Evolutionary conservation across 2,797 vertebrate genomes (phyloP).

Genomic region (Danio albolineatus): DNA sequence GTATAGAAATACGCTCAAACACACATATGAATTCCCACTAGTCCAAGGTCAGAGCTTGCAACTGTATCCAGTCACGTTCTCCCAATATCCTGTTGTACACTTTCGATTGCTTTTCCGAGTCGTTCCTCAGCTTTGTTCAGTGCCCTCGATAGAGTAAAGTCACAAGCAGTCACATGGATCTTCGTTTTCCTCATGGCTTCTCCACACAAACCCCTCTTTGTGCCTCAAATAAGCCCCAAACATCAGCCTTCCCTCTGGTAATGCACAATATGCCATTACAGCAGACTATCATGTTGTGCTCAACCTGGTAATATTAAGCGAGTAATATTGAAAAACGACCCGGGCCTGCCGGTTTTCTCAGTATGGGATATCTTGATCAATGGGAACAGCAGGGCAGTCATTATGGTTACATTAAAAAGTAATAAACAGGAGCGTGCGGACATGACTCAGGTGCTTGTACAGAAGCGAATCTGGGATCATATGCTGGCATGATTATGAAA

Average conservation of each 20-base stretch:
- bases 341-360: background rate
- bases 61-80: conserved; percentile 39
- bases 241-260: conserved; percentile 17
- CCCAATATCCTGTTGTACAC: conserved; percentile 53
- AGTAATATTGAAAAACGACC: conserved; percentile 54
- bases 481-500: conserved; percentile 49
- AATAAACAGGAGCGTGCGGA: conserved; percentile 56
- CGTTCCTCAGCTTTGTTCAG: conserved; percentile 53
- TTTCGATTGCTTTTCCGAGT: conserved; percentile 66
- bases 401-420: conserved; percentile 63
- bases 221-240: conserved; percentile 1
- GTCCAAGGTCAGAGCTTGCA: conserved; percentile 45
- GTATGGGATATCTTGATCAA: conserved; percentile 53
- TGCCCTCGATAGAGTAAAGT: conserved; percentile 29
- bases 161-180: conserved; percentile 16
- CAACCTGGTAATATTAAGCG: conserved; percentile 16
- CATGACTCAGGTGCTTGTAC: conserved; percentile 43
- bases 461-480: conserved; percentile 41
- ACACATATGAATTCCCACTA: conserved; percentile 4
- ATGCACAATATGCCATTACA: conserved; percentile 32
- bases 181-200: conserved; percentile 11
- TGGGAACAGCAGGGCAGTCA: conserved; percentile 44
- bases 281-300: conserved; percentile 17
- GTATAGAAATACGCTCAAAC: conserved; percentile 5
- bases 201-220: background rate